Evolutionary conservation across 2,113 vertebrate genomes (phyloP), one percentile per base, ranked within the genome.

Genomic region (Colaptes auratus): DNA sequence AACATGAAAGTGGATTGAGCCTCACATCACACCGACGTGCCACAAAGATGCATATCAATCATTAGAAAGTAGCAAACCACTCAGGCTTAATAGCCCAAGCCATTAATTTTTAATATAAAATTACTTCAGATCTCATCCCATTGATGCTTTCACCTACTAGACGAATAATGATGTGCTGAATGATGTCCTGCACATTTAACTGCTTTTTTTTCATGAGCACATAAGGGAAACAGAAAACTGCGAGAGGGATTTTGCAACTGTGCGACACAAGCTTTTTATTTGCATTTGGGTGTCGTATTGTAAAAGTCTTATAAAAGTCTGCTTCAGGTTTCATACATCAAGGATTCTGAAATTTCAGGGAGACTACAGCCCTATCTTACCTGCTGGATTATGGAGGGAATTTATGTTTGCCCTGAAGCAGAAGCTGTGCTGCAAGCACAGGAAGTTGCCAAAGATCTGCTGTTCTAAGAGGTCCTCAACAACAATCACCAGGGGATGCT

Each of bases 91-190:
- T 17, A 61, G 53, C 50, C 15, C 23, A 58, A 72, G 39, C 83
- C 13, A 81, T 92, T 90, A 70, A 35, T 89, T 90, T 92, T 92
- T 81, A 79, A 84, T 72, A 60, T 64, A 63, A 86, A 90, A 82
- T 66, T 71, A 76, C 30, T 72, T 66, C n/a, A 50, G 76, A 46
- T 58, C 70, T 89, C 64, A 77, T 76, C 39, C 82, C 33, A 82
- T 19, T 10, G 59, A 52, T 86, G 58, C 36, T 65, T 89, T 78
- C 27, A 67, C 83, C 73, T 78, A 17, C 65, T 42, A 81, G 31
- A 44, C 58, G 81, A 81, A 46, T 58, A 93, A 83, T 14, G 50
- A 11, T 82, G 75, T 48, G 63, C 80, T 79, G 66, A 93, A 56
- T 59, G 19, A 76, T 76, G 82, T 90, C 77, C 50, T 94, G 39